Conservation (phyloP, 2,888 invertebrate species). For the Diarsia brunnea region DNA sequence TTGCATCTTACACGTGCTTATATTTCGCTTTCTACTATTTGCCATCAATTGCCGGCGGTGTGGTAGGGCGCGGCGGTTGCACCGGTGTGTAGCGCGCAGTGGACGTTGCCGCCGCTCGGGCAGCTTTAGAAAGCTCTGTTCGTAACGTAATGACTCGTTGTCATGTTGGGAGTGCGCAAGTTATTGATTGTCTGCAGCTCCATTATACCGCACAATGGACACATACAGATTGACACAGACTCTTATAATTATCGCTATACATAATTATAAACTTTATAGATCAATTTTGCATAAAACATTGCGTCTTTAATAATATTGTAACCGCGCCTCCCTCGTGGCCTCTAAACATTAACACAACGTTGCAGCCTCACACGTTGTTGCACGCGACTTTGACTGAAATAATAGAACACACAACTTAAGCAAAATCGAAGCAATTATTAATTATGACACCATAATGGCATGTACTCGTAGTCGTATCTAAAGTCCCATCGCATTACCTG, state of each 20-base stretch:
- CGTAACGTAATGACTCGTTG: conserved; percentile 50
- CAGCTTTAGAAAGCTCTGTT: conserved; percentile 66
- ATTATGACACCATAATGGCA: too few relatives aligned
- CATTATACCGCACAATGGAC: conserved; percentile 39
- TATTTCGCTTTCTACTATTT: conserved; percentile 75
- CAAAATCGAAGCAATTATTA: too few relatives aligned
- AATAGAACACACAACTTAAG: too few relatives aligned
- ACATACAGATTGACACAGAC: conserved; percentile 14
- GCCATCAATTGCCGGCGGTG: conserved; percentile 45
- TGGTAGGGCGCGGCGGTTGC: neutral
- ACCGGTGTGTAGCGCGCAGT: conserved; percentile 27
- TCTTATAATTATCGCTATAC: conserved; percentile 4
- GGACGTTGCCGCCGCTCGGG: neutral
- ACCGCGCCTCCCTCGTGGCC: neutral
- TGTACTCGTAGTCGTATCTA: too few relatives aligned
- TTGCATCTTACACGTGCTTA: conserved; percentile 73
- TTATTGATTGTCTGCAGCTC: conserved; percentile 55
- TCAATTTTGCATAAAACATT: neutral
- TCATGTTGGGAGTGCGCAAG: conserved; percentile 48
- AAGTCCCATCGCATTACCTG: too few relatives aligned
- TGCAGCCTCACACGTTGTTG: too few relatives aligned
- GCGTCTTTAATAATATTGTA: neutral
- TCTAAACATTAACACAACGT: neutral
- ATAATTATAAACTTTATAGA: neutral
- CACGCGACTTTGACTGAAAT: too few relatives aligned